These are phyloP conservation scores for Cherax quadricarinatus DNA, from an alignment of 1,140 invertebrate genomes.

Conservation along the genomic window DNA sequence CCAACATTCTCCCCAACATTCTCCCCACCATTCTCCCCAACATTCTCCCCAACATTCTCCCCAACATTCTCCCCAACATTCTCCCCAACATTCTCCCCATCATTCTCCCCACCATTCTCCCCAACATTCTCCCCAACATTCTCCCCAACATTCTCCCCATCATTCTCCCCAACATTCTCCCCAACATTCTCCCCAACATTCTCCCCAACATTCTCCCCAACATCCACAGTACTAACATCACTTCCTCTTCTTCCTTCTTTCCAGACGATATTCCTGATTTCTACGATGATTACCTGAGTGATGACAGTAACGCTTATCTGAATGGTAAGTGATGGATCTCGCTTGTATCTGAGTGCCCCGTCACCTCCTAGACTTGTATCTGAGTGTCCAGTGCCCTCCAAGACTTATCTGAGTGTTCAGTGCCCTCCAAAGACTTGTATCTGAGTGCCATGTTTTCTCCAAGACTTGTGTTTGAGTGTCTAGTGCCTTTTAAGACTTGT, in stretches of 20 bases:
- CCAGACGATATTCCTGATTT: conserved; percentile 67
- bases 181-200: no score
- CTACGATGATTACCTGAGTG: conserved; percentile 66
- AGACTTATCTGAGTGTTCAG: neutral
- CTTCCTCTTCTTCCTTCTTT: conserved; percentile 64
- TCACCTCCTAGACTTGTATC: no score
- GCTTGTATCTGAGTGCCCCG: neutral
- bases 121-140: neutral
- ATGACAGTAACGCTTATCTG: conserved; percentile 61
- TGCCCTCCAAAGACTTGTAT: neutral
- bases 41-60: no score
- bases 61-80: no score
- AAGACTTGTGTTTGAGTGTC: neutral
- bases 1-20: no score
- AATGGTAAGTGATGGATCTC: conserved; percentile 50
- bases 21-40: no score
- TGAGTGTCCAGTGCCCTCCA: neutral
- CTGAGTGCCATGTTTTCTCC: neutral
- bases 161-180: no score
- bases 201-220: no score
- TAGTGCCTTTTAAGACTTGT: neutral
- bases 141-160: neutral
- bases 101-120: neutral
- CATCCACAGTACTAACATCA: conserved; percentile 34
- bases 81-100: neutral